Conservation (phyloP, 2,113 vertebrate genomes). For the Castor canadensis region DNA sequence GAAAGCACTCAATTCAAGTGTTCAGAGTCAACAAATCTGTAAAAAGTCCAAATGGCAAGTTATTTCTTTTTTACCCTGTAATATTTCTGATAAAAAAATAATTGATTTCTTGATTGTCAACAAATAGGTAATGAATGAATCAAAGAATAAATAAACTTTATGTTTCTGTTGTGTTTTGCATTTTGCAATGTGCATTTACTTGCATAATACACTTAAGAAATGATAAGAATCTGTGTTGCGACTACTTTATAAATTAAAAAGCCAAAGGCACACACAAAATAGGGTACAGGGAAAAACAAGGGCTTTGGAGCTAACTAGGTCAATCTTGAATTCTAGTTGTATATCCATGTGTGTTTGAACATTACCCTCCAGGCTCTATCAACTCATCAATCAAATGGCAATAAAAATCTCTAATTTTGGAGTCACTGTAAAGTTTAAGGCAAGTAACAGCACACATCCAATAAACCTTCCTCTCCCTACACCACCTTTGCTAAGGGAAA, state of each 20-base stretch:
- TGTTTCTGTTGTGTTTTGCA: background rate
- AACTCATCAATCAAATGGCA: background rate
- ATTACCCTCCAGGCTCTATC: background rate
- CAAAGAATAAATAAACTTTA: background rate
- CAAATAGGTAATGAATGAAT: background rate
- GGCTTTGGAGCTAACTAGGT: background rate
- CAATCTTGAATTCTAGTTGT: background rate
- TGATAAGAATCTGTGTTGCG: background rate
- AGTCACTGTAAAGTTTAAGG: background rate
- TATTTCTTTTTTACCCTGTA: background rate
- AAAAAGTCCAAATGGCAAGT: background rate
- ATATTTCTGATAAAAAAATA: background rate
- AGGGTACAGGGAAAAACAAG: background rate
- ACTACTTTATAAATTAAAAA: background rate
- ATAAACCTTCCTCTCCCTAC: background rate
- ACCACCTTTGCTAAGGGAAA: background rate
- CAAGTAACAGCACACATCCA: background rate
- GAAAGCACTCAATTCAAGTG: background rate
- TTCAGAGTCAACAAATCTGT: constrained; percentile 27
- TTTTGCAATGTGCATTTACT: background rate
- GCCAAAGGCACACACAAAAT: background rate
- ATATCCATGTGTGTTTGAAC: background rate
- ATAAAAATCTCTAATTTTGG: background rate
- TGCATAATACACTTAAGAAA: background rate
- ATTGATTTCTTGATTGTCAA: background rate